phyloP scores from a whole-genome alignment of 1,140 invertebrate species.

The Anastrepha ludens region DNA sequence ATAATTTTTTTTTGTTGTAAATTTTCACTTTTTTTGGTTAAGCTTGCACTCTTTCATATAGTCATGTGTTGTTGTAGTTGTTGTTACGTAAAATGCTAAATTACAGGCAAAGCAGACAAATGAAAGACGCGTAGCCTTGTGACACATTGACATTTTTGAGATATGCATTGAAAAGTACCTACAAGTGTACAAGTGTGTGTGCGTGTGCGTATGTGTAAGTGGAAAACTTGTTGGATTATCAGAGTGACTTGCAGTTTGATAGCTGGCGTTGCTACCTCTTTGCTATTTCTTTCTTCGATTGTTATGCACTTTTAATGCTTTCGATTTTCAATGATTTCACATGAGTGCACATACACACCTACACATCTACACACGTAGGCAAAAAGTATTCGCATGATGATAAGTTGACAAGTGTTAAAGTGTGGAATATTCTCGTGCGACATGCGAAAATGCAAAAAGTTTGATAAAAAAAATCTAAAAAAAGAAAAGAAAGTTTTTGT shows the following conservation, averaged over 20 bases:
- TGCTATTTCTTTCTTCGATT: neutral
- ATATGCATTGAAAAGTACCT: constrained; percentile 4
- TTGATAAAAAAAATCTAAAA: neutral
- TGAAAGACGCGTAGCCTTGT: neutral
- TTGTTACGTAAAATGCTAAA: neutral
- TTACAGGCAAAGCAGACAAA: neutral
- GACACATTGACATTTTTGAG: constrained; percentile 50
- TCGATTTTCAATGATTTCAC: neutral
- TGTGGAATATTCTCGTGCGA: constrained; percentile 11
- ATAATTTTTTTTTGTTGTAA: neutral
- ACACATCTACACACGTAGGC: neutral
- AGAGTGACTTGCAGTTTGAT: neutral
- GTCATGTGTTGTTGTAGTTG: constrained; percentile 1
- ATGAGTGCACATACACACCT: neutral
- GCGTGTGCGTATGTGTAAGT: neutral
- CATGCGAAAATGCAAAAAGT: constrained; percentile 18
- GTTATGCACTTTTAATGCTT: constrained; percentile 44
- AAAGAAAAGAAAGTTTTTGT: neutral
- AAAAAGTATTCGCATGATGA: neutral
- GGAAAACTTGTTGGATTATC: constrained; percentile 16
- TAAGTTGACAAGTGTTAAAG: neutral
- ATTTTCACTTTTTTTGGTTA: neutral
- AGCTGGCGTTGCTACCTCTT: neutral
- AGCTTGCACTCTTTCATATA: neutral
- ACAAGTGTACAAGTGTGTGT: neutral